A percentile compares a stretch with the other conserved stretches of the same genome.
Conservation (phyloP, 53 echinoderm and acorn worm genomes). For the Stichopus horrens region DNA sequence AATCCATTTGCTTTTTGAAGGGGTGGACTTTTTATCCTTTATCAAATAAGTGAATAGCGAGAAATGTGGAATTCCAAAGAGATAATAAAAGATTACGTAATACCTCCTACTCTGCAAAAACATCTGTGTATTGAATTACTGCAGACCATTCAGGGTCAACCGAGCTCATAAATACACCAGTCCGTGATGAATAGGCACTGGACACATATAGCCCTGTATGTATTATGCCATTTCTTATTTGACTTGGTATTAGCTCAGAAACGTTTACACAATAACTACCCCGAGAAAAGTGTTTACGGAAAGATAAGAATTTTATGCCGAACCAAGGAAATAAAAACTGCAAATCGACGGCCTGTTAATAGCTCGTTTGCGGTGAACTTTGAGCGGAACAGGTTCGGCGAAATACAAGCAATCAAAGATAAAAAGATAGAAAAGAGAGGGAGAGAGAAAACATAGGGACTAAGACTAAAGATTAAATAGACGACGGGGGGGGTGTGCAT, state of each 20-base stretch:
- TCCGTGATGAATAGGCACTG: background rate
- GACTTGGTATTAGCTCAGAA: conserved; percentile 11
- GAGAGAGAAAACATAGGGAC: background rate
- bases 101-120: conserved; percentile 34
- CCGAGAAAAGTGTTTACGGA: conserved; percentile 33
- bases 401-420: background rate
- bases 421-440: background rate
- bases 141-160: conserved; percentile 33
- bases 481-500: background rate
- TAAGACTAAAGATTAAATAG: background rate
- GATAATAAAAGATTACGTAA: conserved; percentile 46
- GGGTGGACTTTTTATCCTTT: conserved; percentile 40
- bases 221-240: conserved; percentile 40
- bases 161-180: conserved; percentile 31
- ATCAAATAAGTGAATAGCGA: conserved; percentile 46
- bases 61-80: conserved; percentile 30
- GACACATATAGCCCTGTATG: conserved; percentile 34
- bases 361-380: conserved; percentile 31
- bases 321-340: conserved; percentile 16
- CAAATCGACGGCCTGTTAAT: conserved; percentile 17
- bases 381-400: conserved; percentile 18
- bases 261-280: conserved; percentile 8
- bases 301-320: conserved; percentile 37
- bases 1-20: conserved; percentile 33
- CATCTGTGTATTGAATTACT: conserved; percentile 40